Evolutionary conservation across 92 coral and sea anemone genomes (phyloP).

Genomic region (Siderastrea radians): DNA sequence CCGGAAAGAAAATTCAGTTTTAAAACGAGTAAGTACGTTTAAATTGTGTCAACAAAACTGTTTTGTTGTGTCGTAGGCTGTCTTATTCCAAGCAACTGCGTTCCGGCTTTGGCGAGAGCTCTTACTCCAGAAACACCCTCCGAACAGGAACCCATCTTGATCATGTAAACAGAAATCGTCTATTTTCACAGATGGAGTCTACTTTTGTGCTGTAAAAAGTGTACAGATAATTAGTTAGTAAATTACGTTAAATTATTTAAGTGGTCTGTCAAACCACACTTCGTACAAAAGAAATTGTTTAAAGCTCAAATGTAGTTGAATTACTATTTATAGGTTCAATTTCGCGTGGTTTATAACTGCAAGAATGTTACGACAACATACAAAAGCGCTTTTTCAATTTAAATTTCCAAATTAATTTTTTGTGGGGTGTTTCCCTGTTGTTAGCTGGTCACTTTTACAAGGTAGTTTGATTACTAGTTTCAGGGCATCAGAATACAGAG

Average conservation of each 20-base stretch:
- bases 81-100: slow-evolving; percentile 94
- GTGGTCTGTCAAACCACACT: background rate
- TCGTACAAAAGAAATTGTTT: background rate
- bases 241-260: slow-evolving; percentile 45
- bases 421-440: background rate
- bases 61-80: slow-evolving; percentile 71
- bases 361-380: background rate
- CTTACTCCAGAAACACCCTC: slow-evolving; percentile 73
- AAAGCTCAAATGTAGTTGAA: background rate
- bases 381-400: background rate
- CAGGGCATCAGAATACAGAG: no score
- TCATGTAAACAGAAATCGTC: slow-evolving; percentile 52
- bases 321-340: background rate
- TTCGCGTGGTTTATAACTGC: background rate
- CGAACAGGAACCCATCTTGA: slow-evolving; percentile 69
- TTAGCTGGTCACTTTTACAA: no score
- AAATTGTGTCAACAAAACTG: background rate
- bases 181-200: slow-evolving; percentile 38
- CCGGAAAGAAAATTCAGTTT: no score
- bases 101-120: slow-evolving; percentile 82
- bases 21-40: background rate
- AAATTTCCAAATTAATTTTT: background rate
- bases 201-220: slow-evolving; percentile 56
- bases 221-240: slow-evolving; percentile 36
- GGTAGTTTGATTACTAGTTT: no score